A percentile compares a stretch with the other conserved stretches of the same genome.
Conservation (phyloP, 2,888 invertebrate species). For the Ferrisia virgata region DNA sequence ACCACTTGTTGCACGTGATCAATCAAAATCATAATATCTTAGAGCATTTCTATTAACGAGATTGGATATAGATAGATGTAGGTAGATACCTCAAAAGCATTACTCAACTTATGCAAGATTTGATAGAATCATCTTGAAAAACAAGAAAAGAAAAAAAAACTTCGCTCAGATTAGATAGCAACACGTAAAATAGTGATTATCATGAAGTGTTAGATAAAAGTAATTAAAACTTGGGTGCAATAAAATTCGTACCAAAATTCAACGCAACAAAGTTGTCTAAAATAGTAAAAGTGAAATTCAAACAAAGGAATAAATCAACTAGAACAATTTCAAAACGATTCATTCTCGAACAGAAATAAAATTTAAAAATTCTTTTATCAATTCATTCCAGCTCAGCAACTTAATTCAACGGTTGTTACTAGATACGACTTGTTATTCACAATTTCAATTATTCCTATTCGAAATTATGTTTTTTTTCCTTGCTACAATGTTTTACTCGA, state of each 20-base stretch:
- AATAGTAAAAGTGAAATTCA: neutral
- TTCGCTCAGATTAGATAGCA: neutral
- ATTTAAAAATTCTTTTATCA: neutral
- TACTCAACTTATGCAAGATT: neutral
- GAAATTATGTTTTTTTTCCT: no score
- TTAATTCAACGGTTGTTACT: neutral
- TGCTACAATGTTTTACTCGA: no score
- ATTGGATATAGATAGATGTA: no score
- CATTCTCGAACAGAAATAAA: neutral
- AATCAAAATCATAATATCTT: neutral
- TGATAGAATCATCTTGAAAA: neutral
- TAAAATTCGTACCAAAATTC: neutral
- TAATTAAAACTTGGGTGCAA: neutral
- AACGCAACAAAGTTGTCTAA: neutral
- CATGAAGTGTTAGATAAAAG: constrained; percentile 7
- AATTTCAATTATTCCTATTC: no score
- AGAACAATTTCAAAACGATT: neutral
- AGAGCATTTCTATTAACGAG: no score
- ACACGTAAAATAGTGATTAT: neutral
- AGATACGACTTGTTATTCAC: neutral
- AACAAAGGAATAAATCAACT: neutral
- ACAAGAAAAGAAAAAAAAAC: neutral
- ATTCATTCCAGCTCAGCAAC: neutral
- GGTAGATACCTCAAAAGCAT: neutral
- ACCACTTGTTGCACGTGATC: neutral